Base-by-base conservation (phyloP, 2,797 vertebrate genomes). In the Phoeniculus purpureus region DNA sequence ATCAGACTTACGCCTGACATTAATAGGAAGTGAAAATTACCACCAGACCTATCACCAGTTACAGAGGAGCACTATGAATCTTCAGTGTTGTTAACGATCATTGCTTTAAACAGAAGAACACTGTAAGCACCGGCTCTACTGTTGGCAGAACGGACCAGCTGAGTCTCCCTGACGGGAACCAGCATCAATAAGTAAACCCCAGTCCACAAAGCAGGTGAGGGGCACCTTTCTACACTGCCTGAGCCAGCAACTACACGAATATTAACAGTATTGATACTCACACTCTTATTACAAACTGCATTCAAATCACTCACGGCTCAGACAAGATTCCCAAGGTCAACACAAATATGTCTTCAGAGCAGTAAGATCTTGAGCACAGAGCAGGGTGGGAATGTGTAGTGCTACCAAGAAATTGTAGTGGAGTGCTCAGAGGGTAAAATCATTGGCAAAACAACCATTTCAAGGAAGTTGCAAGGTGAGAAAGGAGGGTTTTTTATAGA, bases 11-110 rank as follows among this genome's bases (percentile, higher is more conserved):
- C 86, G 48, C 51, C 62, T 95, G 90, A 91, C 61, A 68, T 80
- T 92, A 93, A 93, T 90, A 75, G 61, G 81, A 92, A 94, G 75
- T 56, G 81, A 94, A 95, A 94, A 95, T 93, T 96, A 90, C 78
- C 78, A 82, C 78, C 78, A 87, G 88, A 92, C 61, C 72, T 90
- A 95, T 78, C 87, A 95, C 40, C 1, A 0, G 62, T 80, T 91
- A 92, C 85, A 90, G 84, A 12, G 77, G 81, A 92, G 59, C 8
- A 9, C n/a, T 68, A 59, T 72, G 78, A 93, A 82, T 91, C 72
- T 87, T 74, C 93, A 90, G 59, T 64, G 80, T 86, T 86, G 58
- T 67, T 95, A 91, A 94, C 76, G 72, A 91, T 80, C 3, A 85
- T 89, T 84, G 74, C 61, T 87, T 82, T 65, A 77, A 88, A 64